Evolutionary conservation across 92 coral and sea anemone species (phyloP), one percentile per base, ranked within the genome.

Genomic region (Palythoa grandis): DNA sequence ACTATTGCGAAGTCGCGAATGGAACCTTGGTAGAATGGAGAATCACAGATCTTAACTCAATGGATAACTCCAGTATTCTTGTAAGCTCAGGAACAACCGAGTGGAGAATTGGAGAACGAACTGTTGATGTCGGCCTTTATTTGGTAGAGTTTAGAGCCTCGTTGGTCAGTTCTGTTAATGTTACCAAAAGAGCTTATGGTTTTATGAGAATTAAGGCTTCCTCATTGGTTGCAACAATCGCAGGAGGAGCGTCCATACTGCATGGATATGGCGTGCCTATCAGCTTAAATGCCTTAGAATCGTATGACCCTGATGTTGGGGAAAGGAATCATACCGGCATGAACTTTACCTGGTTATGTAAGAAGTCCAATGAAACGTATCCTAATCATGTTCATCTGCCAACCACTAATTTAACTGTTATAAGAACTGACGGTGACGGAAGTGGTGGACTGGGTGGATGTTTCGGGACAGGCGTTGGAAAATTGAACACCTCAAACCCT

Each of bases 281-380:
- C 11, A 88, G 53, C 16, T 77, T 94, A 11, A 82, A 94, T 52
- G 98, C 89, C 3, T 83, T 90, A 2, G 86, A 69, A 74, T 92
- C 98, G 0, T 39, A 77, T 40, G 98, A 94, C 53, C 95, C 95
- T 4, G 98, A 92, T 69, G 76, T 88, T 17, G 88, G 54, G 14
- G 67, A 83, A 50, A 89, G 85, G 23, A 53, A 86, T 87, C 78
- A 88, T 38, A 79, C 93, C 4, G 92, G 89, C 0, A 86, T 94
- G 93, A 22, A 73, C 1, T 94, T 92, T n/a, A 86, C 89, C 5
- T 94, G 98, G 98, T 56, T 92, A 77, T 94, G 98, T 37, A 94
- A 92, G 79, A 87, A 72, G 79, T 73, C 88, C 22, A 66, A 66
- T 3, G 95, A 94, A 60, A 22, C 3, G n/a, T 93, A 89, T 67